Evolutionary conservation across 1,140 invertebrate species (phyloP).

Genomic region (Theocolax elegans): DNA sequence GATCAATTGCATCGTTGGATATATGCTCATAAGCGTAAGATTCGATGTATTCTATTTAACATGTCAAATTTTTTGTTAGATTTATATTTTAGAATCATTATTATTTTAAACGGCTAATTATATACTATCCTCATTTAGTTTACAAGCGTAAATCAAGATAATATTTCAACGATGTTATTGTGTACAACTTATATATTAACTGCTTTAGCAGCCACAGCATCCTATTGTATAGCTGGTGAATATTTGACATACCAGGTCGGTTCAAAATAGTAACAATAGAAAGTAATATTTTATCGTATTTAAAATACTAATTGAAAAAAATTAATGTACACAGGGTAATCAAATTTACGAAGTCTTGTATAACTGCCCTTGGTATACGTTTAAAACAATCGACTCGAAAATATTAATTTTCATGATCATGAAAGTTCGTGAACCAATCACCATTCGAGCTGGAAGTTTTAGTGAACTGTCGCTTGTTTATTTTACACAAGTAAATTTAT

Average conservation of each 20-base stretch:
- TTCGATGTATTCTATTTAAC: background rate
- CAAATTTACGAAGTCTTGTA: background rate
- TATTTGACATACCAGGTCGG: slow-evolving; percentile 17
- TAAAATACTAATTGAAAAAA: too few species aligned
- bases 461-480: slow-evolving; percentile 10
- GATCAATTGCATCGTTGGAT: slow-evolving; percentile 17
- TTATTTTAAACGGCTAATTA: too few species aligned
- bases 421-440: background rate
- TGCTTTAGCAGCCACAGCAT: background rate
- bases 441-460: slow-evolving; percentile 4
- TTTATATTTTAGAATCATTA: too few species aligned
- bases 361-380: slow-evolving; percentile 23
- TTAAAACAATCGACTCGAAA: slow-evolving; percentile 1
- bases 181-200: background rate
- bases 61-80: background rate
- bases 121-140: slow-evolving; percentile 2
- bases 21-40: slow-evolving; percentile 16
- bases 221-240: slow-evolving; percentile 25
- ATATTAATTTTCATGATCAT: slow-evolving; percentile 22
- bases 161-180: background rate
- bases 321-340: background rate
- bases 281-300: background rate
- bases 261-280: too few species aligned
- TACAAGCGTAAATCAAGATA: background rate
- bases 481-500: slow-evolving; percentile 7